Evolutionary conservation across 2,113 vertebrate species (phyloP).

Genomic region (Porphyrio hochstetteri): DNA sequence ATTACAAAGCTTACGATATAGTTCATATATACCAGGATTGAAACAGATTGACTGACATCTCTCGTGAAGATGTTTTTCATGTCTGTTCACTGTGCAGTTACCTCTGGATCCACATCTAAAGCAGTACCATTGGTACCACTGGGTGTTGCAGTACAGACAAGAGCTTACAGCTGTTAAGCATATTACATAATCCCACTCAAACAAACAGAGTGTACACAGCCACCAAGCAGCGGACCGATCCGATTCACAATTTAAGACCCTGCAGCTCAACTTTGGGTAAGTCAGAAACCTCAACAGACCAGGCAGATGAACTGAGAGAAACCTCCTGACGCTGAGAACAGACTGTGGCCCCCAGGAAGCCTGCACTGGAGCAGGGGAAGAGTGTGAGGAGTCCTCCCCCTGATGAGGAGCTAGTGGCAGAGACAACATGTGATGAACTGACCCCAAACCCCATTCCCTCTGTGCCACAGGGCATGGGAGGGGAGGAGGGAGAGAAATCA

Average conservation of each 20-base stretch:
- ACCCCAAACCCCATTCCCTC: too few species aligned
- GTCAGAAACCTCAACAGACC: background rate
- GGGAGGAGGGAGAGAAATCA: too few species aligned
- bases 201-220: background rate
- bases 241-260: background rate
- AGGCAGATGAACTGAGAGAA: background rate
- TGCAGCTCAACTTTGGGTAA: background rate
- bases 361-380: too few species aligned
- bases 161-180: background rate
- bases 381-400: too few species aligned
- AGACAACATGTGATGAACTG: too few species aligned
- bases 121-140: background rate
- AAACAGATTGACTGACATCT: too few species aligned
- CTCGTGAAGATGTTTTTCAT: background rate
- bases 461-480: too few species aligned
- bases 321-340: background rate
- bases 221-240: background rate
- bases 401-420: too few species aligned
- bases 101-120: background rate
- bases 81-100: background rate
- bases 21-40: background rate
- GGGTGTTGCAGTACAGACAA: background rate
- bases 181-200: background rate
- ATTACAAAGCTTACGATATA: background rate
- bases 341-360: too few species aligned